Base-by-base conservation (phyloP, 2,888 invertebrate species). In the Abscondita cerata region DNA sequence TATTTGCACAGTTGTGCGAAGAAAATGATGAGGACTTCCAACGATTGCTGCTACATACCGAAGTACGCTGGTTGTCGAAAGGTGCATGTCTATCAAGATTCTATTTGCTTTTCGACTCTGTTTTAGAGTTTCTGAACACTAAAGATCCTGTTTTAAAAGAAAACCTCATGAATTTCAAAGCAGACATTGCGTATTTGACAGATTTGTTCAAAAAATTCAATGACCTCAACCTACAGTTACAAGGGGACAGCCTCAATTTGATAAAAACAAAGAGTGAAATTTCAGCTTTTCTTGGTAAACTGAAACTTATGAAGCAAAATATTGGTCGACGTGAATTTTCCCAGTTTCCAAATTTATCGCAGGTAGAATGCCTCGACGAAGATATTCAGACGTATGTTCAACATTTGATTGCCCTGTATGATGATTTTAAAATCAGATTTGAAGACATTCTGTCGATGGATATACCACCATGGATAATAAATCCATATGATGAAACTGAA, bases 341-440 rank as follows among this genome's bases (percentile, higher is more conserved):
- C 58, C 65, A 73, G 66, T 73, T 71, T 56, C 57, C 68, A 36
- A 4, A 25, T 25, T 25, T 25, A 6, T 25, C 25, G 6, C 25
- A 25, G 25, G 6, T 6, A 25, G 6, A 59, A 20, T 67, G 60
- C 52, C 66, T 61, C 34, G 66, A 68, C 52, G 67, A 66, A 18
- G 59, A 69, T 48, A 55, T 69, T 67, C 63, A 44, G 46, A 67
- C 62, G 20, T 71, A 71, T 68, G 60, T 66, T 68, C 67, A 73
- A 73, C 68, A 70, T 69, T 72, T 72, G 64, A 71, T 64, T 66
- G 64, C 46, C 64, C 69, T 73, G 33, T 46, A 73, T 60, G 5
- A 46, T 52, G 70, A 71, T 62, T 73, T 72, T 55, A 52, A 70
- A 64, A 59, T 34, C 20, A 66, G 68, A 59, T 73, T 74, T 69